Conservation (phyloP, 2,113 vertebrate species). For the Brienomyrus longianalis region DNA sequence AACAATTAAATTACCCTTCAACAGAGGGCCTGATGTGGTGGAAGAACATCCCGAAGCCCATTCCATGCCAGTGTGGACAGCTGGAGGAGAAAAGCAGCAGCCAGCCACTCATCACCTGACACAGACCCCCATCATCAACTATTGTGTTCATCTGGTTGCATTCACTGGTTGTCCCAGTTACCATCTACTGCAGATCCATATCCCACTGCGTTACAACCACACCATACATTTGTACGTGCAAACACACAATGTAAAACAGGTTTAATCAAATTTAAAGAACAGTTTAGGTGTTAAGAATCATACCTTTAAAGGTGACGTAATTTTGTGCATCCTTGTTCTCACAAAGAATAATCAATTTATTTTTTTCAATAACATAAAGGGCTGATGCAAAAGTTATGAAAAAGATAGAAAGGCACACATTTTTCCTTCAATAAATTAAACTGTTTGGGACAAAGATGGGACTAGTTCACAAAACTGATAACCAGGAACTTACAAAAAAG, state of each 20-base stretch:
- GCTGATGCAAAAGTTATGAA: conserved; percentile 8
- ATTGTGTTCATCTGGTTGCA: background rate
- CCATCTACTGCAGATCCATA: background rate
- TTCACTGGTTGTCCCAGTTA: background rate
- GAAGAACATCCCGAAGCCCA: background rate
- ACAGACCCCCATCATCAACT: background rate
- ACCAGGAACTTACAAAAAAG: background rate
- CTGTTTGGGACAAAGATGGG: background rate
- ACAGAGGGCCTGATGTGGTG: background rate
- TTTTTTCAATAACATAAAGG: conserved; percentile 7
- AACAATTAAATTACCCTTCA: background rate
- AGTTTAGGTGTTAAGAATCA: background rate
- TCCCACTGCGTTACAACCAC: background rate
- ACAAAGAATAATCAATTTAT: conserved; percentile 4
- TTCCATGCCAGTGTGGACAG: background rate
- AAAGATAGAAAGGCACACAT: conserved; percentile 10
- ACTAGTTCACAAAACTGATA: conserved; percentile 10
- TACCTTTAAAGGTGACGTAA: background rate
- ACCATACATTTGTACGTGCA: background rate
- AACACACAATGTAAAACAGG: background rate
- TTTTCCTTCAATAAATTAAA: conserved; percentile 9
- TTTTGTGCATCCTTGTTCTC: background rate
- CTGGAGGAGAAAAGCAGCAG: background rate
- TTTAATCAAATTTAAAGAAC: background rate
- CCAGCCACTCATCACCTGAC: background rate